These are phyloP conservation scores for Himalopsyche tibetana DNA, from an alignment of 2,888 invertebrate genomes.

Conservation along the genomic window DNA sequence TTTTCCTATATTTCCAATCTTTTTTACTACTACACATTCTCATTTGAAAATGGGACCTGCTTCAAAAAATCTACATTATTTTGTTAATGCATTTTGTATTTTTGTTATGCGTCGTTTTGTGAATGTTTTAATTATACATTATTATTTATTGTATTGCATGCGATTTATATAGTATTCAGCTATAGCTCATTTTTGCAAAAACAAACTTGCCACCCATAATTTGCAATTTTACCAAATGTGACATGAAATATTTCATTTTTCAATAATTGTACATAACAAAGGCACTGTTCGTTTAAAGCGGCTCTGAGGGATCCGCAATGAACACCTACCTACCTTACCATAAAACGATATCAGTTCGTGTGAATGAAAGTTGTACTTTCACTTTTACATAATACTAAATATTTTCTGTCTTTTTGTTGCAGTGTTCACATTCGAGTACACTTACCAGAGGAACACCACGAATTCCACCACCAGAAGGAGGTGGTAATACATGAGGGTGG, in stretches of 20 bases:
- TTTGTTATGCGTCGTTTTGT: slow-evolving; percentile 4
- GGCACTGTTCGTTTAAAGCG: slow-evolving; percentile 5
- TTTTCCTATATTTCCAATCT: not conserved
- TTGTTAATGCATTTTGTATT: not conserved
- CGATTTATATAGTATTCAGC: not conserved
- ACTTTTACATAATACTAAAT: not conserved
- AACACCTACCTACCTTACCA: not conserved
- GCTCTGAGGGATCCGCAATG: not conserved
- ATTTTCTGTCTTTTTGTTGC: slow-evolving; percentile 67
- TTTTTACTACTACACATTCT: not conserved
- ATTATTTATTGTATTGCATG: not conserved
- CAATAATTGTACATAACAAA: not conserved
- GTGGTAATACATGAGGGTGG: slow-evolving; percentile 71
- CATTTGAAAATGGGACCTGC: not conserved
- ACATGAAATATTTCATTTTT: not conserved
- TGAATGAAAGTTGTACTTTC: slow-evolving; percentile 30
- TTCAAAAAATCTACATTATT: not conserved
- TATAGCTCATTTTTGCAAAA: not conserved
- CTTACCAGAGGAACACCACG: slow-evolving; percentile 75
- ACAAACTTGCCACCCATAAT: no score
- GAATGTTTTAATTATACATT: not conserved
- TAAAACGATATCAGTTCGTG: not conserved
- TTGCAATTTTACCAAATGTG: not conserved
- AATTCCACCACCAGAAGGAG: slow-evolving; percentile 73
- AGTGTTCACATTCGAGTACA: slow-evolving; percentile 79